Percentiles rank a stretch among this genome's conserved stretches.
These are phyloP conservation scores for Macrocentrus cingulum DNA, from an alignment of 1,140 invertebrate species.

Conservation along the genomic window DNA sequence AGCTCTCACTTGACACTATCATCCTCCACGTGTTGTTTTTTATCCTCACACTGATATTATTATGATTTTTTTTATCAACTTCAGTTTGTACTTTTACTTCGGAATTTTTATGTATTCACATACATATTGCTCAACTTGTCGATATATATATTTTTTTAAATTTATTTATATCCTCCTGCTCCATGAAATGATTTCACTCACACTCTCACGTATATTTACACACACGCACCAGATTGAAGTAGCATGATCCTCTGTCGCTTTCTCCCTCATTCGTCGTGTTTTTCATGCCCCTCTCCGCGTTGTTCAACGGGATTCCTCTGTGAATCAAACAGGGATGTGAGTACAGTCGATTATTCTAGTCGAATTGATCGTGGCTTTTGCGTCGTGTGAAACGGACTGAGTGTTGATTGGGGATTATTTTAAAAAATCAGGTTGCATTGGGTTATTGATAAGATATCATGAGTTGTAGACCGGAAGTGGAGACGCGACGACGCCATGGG, in stretches of 20 bases:
- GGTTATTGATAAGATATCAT: too few relatives aligned
- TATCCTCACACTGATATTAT: neutral
- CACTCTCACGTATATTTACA: conserved; percentile 40
- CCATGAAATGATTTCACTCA: neutral
- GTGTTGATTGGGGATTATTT: neutral
- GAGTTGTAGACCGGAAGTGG: conserved; percentile 7
- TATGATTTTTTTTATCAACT: conserved; percentile 5
- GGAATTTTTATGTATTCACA: neutral
- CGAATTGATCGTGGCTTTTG: too few relatives aligned
- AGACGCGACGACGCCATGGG: neutral
- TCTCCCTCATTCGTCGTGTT: conserved; percentile 28
- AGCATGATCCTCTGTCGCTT: conserved; percentile 34
- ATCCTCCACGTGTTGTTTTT: neutral
- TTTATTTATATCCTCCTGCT: conserved; percentile 20
- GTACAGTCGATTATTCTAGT: conserved; percentile 1
- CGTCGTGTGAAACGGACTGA: conserved; percentile 7
- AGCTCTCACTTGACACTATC: neutral
- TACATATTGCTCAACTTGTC: neutral
- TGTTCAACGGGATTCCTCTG: conserved; percentile 34
- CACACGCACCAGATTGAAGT: conserved; percentile 33
- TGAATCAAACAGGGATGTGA: conserved; percentile 21
- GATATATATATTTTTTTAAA: conserved; percentile 12
- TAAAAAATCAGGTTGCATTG: too few relatives aligned
- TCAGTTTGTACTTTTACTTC: neutral
- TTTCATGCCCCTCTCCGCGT: conserved; percentile 27